Percentiles rank a stretch among this genome's conserved stretches.
Conservation (phyloP, 2,113 vertebrate species). For the Zeus faber region DNA sequence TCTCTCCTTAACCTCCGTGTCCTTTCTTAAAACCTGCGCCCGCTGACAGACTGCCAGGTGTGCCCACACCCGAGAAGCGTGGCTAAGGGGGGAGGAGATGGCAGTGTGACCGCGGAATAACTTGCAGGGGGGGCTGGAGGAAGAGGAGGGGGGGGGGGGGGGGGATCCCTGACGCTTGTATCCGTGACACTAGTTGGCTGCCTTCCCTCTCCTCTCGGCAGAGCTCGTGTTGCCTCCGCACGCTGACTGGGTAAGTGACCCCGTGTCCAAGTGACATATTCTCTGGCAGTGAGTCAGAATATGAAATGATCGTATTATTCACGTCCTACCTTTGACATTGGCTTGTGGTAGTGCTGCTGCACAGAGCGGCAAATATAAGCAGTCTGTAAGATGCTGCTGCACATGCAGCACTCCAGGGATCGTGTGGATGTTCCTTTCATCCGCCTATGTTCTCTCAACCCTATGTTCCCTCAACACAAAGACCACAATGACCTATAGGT, state of each 20-base stretch:
- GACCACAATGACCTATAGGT: too few relatives aligned
- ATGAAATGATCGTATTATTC: constrained; percentile 67
- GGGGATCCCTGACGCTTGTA: constrained; percentile 50
- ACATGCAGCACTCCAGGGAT: too few relatives aligned
- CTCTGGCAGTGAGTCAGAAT: constrained; percentile 74
- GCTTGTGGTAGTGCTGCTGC: constrained; percentile 44
- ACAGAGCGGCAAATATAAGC: constrained; percentile 28
- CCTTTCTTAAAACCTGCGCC: constrained; percentile 50
- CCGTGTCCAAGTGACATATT: constrained; percentile 62
- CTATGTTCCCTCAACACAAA: too few relatives aligned
- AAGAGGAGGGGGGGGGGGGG: background rate
- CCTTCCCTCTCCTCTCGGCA: constrained; percentile 59
- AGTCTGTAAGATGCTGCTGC: too few relatives aligned
- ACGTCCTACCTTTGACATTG: constrained; percentile 72
- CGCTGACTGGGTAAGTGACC: constrained; percentile 68
- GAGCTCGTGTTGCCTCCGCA: constrained; percentile 42
- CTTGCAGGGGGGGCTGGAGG: constrained; percentile 22
- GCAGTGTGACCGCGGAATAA: constrained; percentile 50
- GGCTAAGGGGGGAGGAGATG: constrained; percentile 41
- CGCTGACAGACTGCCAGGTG: constrained; percentile 73
- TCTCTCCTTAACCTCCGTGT: constrained; percentile 28
- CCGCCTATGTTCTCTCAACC: too few relatives aligned
- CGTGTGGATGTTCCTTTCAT: too few relatives aligned
- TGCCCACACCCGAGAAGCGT: constrained; percentile 64
- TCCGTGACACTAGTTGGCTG: constrained; percentile 73